Percentiles rank a stretch among this genome's conserved stretches.
phyloP scores from a whole-genome alignment of 2,797 vertebrate species.

The Eulemur coronatus region DNA sequence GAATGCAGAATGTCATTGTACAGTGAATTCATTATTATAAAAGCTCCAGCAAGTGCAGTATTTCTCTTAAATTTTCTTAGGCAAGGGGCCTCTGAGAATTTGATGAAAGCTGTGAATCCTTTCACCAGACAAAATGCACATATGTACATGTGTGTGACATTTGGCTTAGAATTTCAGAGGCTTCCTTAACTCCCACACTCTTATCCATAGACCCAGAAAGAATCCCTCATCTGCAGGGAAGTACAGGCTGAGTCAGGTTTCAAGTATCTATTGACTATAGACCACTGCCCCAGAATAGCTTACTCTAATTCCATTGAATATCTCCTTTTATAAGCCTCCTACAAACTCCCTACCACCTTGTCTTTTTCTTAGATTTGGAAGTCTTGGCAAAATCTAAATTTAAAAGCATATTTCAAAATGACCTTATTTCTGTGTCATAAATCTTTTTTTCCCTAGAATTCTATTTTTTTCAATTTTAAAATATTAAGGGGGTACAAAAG shows the following conservation, averaged over 20 bases:
- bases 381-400: slow-evolving; percentile 49
- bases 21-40: neutral
- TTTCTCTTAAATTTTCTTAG: slow-evolving; percentile 34
- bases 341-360: neutral
- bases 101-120: slow-evolving; percentile 3
- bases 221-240: neutral
- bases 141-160: neutral
- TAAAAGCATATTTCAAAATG: slow-evolving; percentile 54
- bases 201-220: slow-evolving; percentile 2
- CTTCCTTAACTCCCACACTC: neutral
- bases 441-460: neutral
- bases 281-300: neutral
- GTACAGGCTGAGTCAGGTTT: neutral
- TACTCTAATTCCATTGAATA: neutral
- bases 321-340: neutral
- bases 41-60: neutral
- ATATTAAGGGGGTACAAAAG: neutral
- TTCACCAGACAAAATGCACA: slow-evolving; percentile 1
- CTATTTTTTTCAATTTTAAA: neutral
- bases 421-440: slow-evolving; percentile 55
- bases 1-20: neutral
- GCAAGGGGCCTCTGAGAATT: neutral
- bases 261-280: neutral
- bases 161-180: slow-evolving; percentile 39
- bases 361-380: slow-evolving; percentile 50